Evolutionary conservation across 2,888 invertebrate species (phyloP).

Genomic region (Nemotelus pantherinus): DNA sequence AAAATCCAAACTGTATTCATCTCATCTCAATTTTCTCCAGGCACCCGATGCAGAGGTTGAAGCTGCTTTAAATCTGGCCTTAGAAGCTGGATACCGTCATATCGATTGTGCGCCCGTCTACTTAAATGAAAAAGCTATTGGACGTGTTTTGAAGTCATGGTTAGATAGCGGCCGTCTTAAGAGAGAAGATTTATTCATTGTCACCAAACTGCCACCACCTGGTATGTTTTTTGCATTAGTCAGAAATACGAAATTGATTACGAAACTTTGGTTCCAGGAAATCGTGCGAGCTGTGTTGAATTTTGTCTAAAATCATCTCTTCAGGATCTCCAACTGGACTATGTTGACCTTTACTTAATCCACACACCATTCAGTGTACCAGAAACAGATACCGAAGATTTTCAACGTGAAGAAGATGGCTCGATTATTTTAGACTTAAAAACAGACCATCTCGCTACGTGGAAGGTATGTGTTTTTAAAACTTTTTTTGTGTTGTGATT

Average conservation of each 20-base stretch:
- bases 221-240: conserved; percentile 60
- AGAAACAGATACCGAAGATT: conserved; percentile 70
- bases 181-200: conserved; percentile 83
- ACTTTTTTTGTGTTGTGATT: neutral
- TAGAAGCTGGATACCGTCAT: conserved; percentile 82
- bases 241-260: neutral
- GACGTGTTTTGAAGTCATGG: conserved; percentile 77
- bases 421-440: conserved; percentile 69
- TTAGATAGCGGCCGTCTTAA: conserved; percentile 73
- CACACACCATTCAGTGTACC: conserved; percentile 79
- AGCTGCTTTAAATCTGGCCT: conserved; percentile 73
- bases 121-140: conserved; percentile 79
- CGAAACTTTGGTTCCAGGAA: conserved; percentile 63
- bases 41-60: conserved; percentile 75
- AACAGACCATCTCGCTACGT: conserved; percentile 78
- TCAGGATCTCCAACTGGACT: conserved; percentile 77
- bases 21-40: conserved; percentile 62
- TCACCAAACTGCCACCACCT: conserved; percentile 80
- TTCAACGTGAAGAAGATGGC: conserved; percentile 75
- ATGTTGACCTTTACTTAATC: conserved; percentile 84
- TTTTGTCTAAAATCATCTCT: conserved; percentile 75
- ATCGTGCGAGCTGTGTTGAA: conserved; percentile 71
- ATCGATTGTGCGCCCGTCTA: conserved; percentile 85
- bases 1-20: neutral
- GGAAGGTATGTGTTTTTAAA: conserved; percentile 70